A percentile compares a stretch with the other conserved stretches of the same genome.
Conservation (phyloP, 2,797 vertebrate species). For the Melanotaenia pygmaea region DNA sequence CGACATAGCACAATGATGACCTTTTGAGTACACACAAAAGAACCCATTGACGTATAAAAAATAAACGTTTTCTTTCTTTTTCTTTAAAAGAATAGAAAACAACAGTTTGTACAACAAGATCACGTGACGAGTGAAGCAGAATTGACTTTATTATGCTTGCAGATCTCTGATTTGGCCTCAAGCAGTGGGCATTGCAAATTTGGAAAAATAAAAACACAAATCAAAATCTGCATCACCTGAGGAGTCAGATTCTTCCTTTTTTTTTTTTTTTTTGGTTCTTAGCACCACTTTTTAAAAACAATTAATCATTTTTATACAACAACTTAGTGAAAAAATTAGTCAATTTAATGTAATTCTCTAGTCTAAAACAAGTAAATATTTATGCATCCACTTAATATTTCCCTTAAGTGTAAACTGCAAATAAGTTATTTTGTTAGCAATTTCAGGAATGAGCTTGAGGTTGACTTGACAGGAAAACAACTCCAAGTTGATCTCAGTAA, state of each 20-base stretch:
- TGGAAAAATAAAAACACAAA: background rate
- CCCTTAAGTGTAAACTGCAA: background rate
- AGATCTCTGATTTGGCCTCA: background rate
- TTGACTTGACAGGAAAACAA: conserved; percentile 8
- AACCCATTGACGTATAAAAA: too few species aligned
- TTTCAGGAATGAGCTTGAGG: conserved; percentile 3
- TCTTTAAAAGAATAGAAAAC: background rate
- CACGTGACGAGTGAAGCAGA: background rate
- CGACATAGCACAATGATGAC: background rate
- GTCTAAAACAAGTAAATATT: conserved; percentile 3
- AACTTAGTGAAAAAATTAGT: background rate
- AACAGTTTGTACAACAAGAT: background rate
- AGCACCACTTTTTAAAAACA: background rate
- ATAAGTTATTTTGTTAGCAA: conserved; percentile 9
- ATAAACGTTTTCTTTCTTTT: too few species aligned
- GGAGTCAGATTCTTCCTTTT: background rate
- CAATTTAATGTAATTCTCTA: background rate
- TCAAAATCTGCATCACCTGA: too few species aligned
- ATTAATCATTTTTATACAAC: background rate
- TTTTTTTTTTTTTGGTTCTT: background rate
- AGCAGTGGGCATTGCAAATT: background rate
- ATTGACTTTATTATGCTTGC: too few species aligned
- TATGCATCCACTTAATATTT: background rate
- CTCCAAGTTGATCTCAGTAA: conserved; percentile 2
- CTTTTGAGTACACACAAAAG: background rate